Evolutionary conservation across 92 coral and sea anemone genomes (phyloP), one percentile per base, ranked within the genome.

Genomic region (Virgularia gustaviana): DNA sequence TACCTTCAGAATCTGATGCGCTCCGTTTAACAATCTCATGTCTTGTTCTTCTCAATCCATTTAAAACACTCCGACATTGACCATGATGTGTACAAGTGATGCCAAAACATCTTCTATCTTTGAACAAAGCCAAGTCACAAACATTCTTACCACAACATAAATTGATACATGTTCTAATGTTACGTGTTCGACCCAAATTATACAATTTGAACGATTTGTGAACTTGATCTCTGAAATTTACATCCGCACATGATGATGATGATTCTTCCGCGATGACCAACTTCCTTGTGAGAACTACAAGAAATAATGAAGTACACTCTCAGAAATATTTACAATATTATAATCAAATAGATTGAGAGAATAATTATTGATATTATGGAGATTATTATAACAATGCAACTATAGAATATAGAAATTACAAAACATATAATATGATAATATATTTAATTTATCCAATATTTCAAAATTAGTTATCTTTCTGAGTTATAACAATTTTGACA

Each of bases 11-110:
- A 36, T 68, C 75, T 20, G 23, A 9, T 16, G 25, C 20, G 25
- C 60, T 68, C 22, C 75, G 75, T 68, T 68, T 68, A 13, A 61
- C 31, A 18, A 68, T 68, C 54, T 68, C 75, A 18, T 38, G 75
- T 29, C 55, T 19, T 49, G 18, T 68, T 31, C 9, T 18, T 16
- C 75, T 31, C 33, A 68, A 16, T 32, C 24, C 75, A 22, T 68
- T 68, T 61, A 68, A 5, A 68, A 68, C 51, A 1, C 75, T 39
- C 33, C 75, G 37, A 51, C 75, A 68, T 6, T 47, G 44, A 68
- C 51, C 61, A 15, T 68, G 75, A 68, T 68, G 75, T 0, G 60
- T 47, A 51, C 75, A 68, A 10, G 42, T 11, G 45, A 68, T 49
- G 0, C 75, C 75, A 22, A 47, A 68, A 29, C 75, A 68, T 20